Percentiles rank a stretch among this genome's conserved stretches.
Evolutionary conservation across 2,888 invertebrate genomes (phyloP).

Genomic region (Sesia apiformis): DNA sequence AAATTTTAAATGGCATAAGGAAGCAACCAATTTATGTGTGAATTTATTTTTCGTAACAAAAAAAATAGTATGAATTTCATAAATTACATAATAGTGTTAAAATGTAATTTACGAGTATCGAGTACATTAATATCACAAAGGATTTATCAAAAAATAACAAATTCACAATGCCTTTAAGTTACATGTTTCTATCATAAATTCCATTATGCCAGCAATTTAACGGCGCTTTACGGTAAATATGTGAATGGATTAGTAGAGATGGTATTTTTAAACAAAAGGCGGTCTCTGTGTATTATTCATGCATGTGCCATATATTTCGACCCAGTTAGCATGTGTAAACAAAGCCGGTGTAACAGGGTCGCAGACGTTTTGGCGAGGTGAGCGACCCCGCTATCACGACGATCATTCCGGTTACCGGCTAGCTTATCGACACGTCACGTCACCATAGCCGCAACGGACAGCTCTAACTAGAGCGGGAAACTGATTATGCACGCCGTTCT

Average conservation of each 20-base stretch:
- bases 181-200: too few relatives aligned
- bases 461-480: constrained; percentile 40
- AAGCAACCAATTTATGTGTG: background rate
- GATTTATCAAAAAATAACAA: too few relatives aligned
- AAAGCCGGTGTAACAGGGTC: constrained; percentile 50
- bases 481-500: constrained; percentile 30
- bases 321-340: constrained; percentile 41
- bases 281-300: background rate
- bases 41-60: background rate
- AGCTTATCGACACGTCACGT: constrained; percentile 33
- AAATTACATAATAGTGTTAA: too few relatives aligned
- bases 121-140: too few relatives aligned
- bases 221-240: background rate
- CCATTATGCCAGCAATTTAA: background rate
- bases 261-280: background rate
- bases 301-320: constrained; percentile 21
- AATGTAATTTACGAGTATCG: too few relatives aligned
- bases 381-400: constrained; percentile 51
- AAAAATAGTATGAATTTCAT: too few relatives aligned
- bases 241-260: background rate
- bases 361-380: constrained; percentile 57
- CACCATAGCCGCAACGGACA: constrained; percentile 18
- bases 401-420: constrained; percentile 46
- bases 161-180: too few relatives aligned
- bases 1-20: background rate